These are phyloP conservation scores for Thumatha senex DNA, from an alignment of 2,888 invertebrate species.

Conservation along the genomic window DNA sequence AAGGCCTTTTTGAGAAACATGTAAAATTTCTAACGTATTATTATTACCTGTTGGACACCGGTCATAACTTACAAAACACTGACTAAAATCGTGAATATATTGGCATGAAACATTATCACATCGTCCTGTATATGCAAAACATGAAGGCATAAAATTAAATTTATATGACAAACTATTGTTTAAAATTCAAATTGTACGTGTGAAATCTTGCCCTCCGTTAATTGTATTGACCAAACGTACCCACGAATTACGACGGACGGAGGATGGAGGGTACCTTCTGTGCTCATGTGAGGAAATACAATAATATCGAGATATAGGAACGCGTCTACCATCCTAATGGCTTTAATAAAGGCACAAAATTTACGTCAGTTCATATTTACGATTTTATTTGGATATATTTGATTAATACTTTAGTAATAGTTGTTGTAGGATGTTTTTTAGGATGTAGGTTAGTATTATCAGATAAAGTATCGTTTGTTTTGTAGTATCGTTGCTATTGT, in stretches of 20 bases:
- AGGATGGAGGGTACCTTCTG: slow-evolving; percentile 39
- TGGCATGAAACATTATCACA: background rate
- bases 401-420: slow-evolving; percentile 75
- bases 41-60: too few relatives aligned
- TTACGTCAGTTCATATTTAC: slow-evolving; percentile 73
- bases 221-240: slow-evolving; percentile 77
- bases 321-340: slow-evolving; percentile 68
- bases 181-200: slow-evolving; percentile 82
- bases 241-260: slow-evolving; percentile 50
- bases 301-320: slow-evolving; percentile 63
- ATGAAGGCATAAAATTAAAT: slow-evolving; percentile 73
- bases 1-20: too few relatives aligned
- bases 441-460: slow-evolving; percentile 20
- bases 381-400: slow-evolving; percentile 80
- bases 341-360: slow-evolving; percentile 81
- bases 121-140: slow-evolving; percentile 57
- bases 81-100: too few relatives aligned
- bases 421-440: slow-evolving; percentile 25
- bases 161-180: slow-evolving; percentile 83
- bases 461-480: slow-evolving; percentile 11
- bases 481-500: slow-evolving; percentile 5
- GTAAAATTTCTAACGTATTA: too few relatives aligned
- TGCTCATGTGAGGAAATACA: slow-evolving; percentile 50
- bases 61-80: too few relatives aligned
- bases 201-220: slow-evolving; percentile 78